Percentiles rank a stretch among this genome's conserved stretches.
Conservation (phyloP, 2,113 vertebrate genomes). For the Stigmatopora argus region DNA sequence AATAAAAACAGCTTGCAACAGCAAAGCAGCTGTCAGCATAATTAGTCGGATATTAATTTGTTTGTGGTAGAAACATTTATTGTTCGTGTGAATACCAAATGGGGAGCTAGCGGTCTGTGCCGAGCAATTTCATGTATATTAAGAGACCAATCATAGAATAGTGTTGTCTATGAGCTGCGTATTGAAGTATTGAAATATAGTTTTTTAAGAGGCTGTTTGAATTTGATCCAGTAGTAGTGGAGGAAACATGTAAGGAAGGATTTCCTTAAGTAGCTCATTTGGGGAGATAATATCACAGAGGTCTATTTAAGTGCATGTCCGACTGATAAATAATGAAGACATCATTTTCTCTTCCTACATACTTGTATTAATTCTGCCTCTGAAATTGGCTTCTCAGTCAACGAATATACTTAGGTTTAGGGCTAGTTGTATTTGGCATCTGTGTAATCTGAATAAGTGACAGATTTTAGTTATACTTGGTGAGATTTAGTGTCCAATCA, state of each 20-base stretch:
- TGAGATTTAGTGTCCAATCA: neutral
- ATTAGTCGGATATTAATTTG: conserved; percentile 59
- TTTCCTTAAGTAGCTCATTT: conserved; percentile 61
- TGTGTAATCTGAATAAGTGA: neutral
- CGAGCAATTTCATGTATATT: conserved; percentile 19
- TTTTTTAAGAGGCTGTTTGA: conserved; percentile 53
- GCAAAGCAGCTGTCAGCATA: conserved; percentile 46
- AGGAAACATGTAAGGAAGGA: conserved; percentile 30
- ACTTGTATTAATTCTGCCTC: neutral
- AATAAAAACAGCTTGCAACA: conserved; percentile 49
- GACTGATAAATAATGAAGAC: conserved; percentile 7
- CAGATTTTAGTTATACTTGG: neutral
- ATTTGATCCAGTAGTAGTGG: conserved; percentile 35
- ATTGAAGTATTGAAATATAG: conserved; percentile 52
- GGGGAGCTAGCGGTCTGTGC: conserved; percentile 15
- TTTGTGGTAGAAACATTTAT: conserved; percentile 28
- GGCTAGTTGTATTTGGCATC: too few relatives aligned
- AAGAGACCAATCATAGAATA: conserved; percentile 8
- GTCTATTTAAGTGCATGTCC: conserved; percentile 16
- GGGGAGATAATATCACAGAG: conserved; percentile 47
- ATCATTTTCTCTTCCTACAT: neutral
- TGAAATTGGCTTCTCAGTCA: neutral
- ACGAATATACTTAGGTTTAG: too few relatives aligned
- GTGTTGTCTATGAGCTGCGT: neutral
- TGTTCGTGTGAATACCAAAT: conserved; percentile 38